phyloP scores from a whole-genome alignment of 2,113 vertebrate species.

The Eupsittula cactorum region DNA sequence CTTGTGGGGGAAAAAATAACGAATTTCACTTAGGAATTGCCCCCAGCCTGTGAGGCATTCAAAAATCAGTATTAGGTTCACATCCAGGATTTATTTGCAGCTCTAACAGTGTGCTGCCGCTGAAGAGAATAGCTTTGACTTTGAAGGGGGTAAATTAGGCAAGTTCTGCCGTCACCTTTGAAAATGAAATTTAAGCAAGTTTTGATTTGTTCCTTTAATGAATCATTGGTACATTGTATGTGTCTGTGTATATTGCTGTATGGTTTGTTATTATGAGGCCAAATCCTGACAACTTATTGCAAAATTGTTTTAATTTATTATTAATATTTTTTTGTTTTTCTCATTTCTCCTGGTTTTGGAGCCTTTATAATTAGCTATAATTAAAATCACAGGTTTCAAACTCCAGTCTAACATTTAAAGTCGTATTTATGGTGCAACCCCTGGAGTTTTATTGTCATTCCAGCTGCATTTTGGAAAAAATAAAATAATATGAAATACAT shows the following conservation, averaged over 20 bases:
- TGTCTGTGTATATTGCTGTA: constrained; percentile 7
- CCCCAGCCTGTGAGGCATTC: not conserved
- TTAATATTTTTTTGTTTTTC: constrained; percentile 51
- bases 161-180: constrained; percentile 41
- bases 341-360: constrained; percentile 14
- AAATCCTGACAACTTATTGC: constrained; percentile 29
- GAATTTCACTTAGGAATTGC: not conserved
- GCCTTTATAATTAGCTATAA: constrained; percentile 57
- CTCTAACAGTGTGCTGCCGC: not conserved
- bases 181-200: constrained; percentile 44
- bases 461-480: constrained; percentile 23
- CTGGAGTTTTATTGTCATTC: constrained; percentile 62
- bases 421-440: constrained; percentile 41
- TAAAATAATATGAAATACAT: not conserved
- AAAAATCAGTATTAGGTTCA: not conserved
- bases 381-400: constrained; percentile 65
- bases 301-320: constrained; percentile 61
- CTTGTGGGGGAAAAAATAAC: not conserved
- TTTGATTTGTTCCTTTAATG: constrained; percentile 47
- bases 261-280: constrained; percentile 43
- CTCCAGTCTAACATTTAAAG: constrained; percentile 39
- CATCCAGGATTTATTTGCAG: not conserved
- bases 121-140: not conserved
- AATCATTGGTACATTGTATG: not conserved
- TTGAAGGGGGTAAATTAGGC: constrained; percentile 24